Evolutionary conservation across 2,113 vertebrate genomes (phyloP), one percentile per base, ranked within the genome.

Genomic region (Siniperca knerii): DNA sequence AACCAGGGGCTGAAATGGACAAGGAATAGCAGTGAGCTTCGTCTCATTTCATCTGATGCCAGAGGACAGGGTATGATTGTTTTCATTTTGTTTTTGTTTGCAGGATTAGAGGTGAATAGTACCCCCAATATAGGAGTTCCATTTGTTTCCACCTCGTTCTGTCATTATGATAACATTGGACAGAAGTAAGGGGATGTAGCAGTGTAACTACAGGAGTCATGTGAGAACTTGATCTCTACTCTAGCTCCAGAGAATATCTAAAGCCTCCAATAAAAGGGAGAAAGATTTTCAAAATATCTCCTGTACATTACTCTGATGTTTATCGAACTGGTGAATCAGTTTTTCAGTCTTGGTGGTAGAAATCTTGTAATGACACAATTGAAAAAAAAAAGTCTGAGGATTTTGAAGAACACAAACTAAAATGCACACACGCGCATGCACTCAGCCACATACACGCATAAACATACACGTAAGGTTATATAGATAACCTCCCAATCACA

Each of bases 41-140:
- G 55, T 92, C 90, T 89, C 74, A 58, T 92, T 93, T 90, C 89
- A 86, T 90, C 81, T 82, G 88, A 89, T 75, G 64, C 82, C 84
- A 91, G 82, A 92, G 90, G 89, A 88, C 89, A 88, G 90, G 85
- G 74, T 79, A 88, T 94, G 94, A 95, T 95, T 94, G 94, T 95
- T 94, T 93, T 86, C 71, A 81, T 91, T 87, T 94, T 82, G 75
- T 87, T 85, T 76, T 82, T 69, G 73, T 91, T 87, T 89, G 79
- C 58, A 89, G 79, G 83, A 84, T 86, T 70, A 79, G 76, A 64
- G 74, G 70, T 78, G 66, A 75, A 58, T 20, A 81, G 52, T 48
- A 64, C 75, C 71, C 88, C 73, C 42, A 55, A 84, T 83, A 81
- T 64, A 89, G 58, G 74, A 70, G 65, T 85, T 81, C 54, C 58